phyloP scores from a whole-genome alignment of 1,140 invertebrate species.

The Diplogasteroides magnus region DNA sequence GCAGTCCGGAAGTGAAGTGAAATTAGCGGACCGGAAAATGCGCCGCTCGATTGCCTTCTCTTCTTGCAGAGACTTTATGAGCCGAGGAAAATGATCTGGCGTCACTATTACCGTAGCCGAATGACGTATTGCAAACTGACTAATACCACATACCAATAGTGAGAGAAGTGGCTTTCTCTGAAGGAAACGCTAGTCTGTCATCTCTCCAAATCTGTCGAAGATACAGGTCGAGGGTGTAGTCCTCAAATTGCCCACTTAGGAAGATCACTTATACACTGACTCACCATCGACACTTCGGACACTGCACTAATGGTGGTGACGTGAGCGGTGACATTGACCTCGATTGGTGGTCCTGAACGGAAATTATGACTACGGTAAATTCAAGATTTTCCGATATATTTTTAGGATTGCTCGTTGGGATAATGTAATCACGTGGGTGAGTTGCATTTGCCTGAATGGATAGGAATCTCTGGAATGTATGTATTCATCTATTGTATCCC shows the following conservation, averaged over 20 bases:
- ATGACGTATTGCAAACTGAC: no score
- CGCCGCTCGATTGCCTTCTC: no score
- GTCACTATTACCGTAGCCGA: no score
- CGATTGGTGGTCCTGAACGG: constrained; percentile 62
- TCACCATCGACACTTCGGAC: constrained; percentile 97
- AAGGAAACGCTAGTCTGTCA: constrained; percentile 76
- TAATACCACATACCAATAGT: constrained; percentile 15
- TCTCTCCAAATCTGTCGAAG: constrained; percentile 97
- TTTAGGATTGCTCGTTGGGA: not conserved
- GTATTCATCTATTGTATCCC: no score
- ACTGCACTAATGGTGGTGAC: constrained; percentile 96
- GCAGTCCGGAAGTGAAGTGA: no score
- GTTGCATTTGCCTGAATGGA: no score
- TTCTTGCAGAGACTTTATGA: no score
- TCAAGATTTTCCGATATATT: not conserved
- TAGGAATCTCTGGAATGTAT: no score
- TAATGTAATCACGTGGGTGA: no score
- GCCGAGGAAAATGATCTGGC: no score
- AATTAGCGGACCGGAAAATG: no score
- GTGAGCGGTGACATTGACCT: constrained; percentile 94
- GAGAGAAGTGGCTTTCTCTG: constrained; percentile 17
- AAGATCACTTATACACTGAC: not conserved
- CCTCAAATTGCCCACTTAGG: no score
- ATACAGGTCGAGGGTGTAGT: constrained; percentile 97
- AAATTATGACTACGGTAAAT: not conserved